Conservation (phyloP, 2,113 vertebrate species). For the Phocoena phocoena region DNA sequence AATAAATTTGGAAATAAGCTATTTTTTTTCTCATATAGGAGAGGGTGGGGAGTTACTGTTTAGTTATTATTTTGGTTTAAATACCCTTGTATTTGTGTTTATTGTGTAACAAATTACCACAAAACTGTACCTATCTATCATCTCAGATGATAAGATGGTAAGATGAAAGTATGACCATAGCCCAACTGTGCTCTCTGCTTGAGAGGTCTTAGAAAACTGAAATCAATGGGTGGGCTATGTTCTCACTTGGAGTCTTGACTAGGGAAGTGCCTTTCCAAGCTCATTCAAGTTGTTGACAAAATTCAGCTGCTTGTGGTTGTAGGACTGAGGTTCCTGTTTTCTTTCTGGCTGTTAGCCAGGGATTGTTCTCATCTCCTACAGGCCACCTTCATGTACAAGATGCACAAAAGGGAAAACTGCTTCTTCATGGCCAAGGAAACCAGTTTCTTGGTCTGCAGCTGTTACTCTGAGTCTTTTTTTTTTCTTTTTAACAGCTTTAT, state of each 20-base stretch:
- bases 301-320: not conserved
- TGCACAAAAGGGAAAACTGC: not conserved
- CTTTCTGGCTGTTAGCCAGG: not conserved
- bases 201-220: not conserved
- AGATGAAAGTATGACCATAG: not conserved
- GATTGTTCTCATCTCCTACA: not conserved
- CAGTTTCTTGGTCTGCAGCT: not conserved
- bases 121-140: not conserved
- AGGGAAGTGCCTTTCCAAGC: not conserved
- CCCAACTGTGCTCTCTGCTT: not conserved
- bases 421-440: not conserved
- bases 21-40: not conserved
- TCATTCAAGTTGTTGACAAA: not conserved
- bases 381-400: not conserved
- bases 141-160: not conserved
- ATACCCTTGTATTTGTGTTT: not conserved
- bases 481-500: too few species aligned
- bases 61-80: conserved; percentile 1
- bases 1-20: not conserved
- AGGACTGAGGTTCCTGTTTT: not conserved
- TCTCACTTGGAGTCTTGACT: not conserved
- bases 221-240: not conserved
- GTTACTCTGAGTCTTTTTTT: not conserved
- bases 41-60: not conserved
- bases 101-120: not conserved